A percentile compares a stretch with the other conserved stretches of the same genome.
phyloP scores from a whole-genome alignment of 1,140 invertebrate species.

The Heliothis virescens region DNA sequence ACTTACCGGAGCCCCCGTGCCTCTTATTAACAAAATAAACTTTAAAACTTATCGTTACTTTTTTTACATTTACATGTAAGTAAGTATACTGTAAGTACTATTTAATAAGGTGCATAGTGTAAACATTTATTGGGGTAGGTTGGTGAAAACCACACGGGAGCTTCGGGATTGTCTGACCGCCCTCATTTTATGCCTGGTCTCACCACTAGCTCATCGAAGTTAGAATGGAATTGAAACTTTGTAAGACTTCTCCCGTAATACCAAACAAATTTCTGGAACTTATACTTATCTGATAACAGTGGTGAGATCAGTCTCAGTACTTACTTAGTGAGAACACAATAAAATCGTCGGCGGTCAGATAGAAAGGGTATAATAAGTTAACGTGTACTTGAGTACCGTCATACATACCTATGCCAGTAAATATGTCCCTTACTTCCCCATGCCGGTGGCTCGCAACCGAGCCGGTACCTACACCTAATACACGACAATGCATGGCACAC shows the following conservation, averaged over 20 bases:
- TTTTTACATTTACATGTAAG: too few relatives aligned
- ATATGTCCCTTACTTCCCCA: conserved; percentile 32
- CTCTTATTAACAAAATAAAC: background rate
- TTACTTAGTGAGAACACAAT: conserved; percentile 6
- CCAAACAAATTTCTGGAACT: background rate
- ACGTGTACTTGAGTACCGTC: conserved; percentile 28
- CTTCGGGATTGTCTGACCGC: background rate
- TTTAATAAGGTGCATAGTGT: too few relatives aligned
- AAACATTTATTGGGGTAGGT: background rate
- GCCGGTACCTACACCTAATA: conserved; percentile 49
- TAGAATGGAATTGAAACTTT: background rate
- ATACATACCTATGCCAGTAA: conserved; percentile 45
- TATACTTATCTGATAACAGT: background rate
- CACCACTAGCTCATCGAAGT: background rate
- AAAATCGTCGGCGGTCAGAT: conserved; percentile 18
- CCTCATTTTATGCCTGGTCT: background rate
- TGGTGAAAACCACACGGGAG: background rate
- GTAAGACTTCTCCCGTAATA: too few relatives aligned
- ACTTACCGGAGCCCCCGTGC: background rate
- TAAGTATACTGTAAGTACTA: too few relatives aligned
- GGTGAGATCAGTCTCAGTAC: background rate
- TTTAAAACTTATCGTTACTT: background rate
- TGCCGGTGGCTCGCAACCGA: conserved; percentile 30
- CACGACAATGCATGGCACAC: conserved; percentile 67
- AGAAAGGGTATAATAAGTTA: background rate